Percentiles rank a stretch among this genome's conserved stretches.
Evolutionary conservation across 2,797 vertebrate genomes (phyloP).

Genomic region (Liasis olivaceus): DNA sequence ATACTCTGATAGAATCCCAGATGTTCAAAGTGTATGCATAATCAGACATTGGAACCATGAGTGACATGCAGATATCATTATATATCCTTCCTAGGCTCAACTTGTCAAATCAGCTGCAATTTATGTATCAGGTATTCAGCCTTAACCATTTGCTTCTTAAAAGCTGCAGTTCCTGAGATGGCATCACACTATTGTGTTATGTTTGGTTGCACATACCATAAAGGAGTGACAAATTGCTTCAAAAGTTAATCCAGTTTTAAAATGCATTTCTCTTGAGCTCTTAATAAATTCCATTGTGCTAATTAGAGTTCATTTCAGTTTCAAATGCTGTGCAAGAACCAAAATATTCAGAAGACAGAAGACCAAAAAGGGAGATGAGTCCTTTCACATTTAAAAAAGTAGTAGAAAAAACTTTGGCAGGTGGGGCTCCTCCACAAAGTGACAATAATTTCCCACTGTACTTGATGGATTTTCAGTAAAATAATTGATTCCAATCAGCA

Average conservation of each 20-base stretch:
- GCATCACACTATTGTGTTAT: constrained; percentile 1
- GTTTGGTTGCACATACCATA: background rate
- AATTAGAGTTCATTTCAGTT: background rate
- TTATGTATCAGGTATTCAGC: background rate
- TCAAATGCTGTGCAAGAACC: background rate
- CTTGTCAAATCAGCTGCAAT: constrained; percentile 26
- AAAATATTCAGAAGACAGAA: background rate
- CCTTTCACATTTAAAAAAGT: background rate
- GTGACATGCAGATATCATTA: background rate
- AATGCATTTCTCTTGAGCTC: background rate
- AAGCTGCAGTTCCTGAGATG: background rate
- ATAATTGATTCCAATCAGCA: background rate
- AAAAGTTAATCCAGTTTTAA: constrained; percentile 11
- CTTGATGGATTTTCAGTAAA: background rate
- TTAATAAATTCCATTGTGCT: constrained; percentile 5
- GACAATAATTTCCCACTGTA: background rate
- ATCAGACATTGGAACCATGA: constrained; percentile 4
- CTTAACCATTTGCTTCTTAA: constrained; percentile 1
- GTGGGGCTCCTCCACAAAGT: background rate
- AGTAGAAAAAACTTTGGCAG: background rate
- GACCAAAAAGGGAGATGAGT: background rate
- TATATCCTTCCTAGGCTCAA: background rate
- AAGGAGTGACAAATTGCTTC: constrained; percentile 15
- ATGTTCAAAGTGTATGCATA: constrained; percentile 16
- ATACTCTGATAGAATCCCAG: constrained; percentile 4